Evolutionary conservation across 2,113 vertebrate species (phyloP), one percentile per base, ranked within the genome.

Genomic region (Otocyon megalotis): DNA sequence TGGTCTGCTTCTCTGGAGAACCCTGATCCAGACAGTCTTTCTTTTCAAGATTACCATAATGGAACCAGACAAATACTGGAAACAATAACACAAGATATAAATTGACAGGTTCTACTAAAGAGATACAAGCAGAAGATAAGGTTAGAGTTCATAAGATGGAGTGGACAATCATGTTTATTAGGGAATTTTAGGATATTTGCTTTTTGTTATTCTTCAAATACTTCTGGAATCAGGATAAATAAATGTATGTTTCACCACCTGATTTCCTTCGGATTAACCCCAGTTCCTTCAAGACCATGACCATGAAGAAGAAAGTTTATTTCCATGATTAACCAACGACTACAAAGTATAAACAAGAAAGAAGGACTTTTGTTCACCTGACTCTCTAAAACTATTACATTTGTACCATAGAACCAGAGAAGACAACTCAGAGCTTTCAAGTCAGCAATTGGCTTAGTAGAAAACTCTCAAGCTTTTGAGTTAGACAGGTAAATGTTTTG

Each of bases 131-230:
- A 80, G 80, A 90, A 90, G 20, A 17, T 54, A 6, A 63, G 28
- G 37, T n/a, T n/a, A 43, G 48, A 24, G 5, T 65, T 65, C 74
- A 71, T 50, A 86, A 43, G 50, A 48, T 5, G n/a, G 50, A n/a
- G 11, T 14, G 7, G 15, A 30, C 54, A 8, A 88, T 15, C 48
- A 65, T 7, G 50, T 60, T 85, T 80, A 82, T 81, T 63, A 30
- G 56, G 13, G n/a, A 43, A 13, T 35, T 96, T 86, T 11, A 62
- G 58, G 19, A 16, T 50, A 54, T 81, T 72, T 32, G 13, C 17
- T 58, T 63, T 77, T 91, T 87, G 32, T 67, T 65, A 88, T 86
- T 94, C 62, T 72, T 88, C 32, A 93, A 83, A 87, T 77, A 88
- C 35, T 96, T 82, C 63, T 63, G 19, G 53, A 95, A 80, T 77